Base-by-base conservation (phyloP, 2,888 invertebrate species). In the Dryadula phaetusa region DNA sequence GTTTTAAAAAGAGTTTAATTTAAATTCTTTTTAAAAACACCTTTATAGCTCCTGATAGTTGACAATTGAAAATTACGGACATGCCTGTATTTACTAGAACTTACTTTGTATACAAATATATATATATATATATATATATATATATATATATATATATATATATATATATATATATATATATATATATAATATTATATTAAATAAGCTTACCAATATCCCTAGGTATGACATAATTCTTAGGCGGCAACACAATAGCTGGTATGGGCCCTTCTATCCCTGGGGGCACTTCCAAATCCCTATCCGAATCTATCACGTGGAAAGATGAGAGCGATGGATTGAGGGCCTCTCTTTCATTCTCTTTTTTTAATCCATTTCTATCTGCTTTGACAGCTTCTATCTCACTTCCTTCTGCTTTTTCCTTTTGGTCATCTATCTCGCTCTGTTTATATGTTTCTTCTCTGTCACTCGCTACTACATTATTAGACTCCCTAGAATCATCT, bases 251-350 rank as follows among this genome's bases (percentile, higher is more conserved):
- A 2, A 85, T 72, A 0, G 82, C 77, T 0, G 93, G 90, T 1
- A 87, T 74, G 0, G 92, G 92, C 0, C 93, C 93, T 78, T 93
- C 93, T 0, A 90, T 47, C 0, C 93, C 93, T 0, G 82, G 74
- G 0, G 93, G 93, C 0, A 92, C 87, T 46, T 93, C 93, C 64
- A 93, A 77, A 77, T 93, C 93, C 69, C 82, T 87, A 1, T 91
- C 92, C 0, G 85, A 77, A 69, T 93, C 85, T 70, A 93, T 86
- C 2, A 93, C 83, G 62, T 93, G 92, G 58, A 92, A 93, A 67
- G 80, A 75, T 0, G 82, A 71, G 46, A 90, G 73, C 8, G 71
- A 80, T 0, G 88, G 87, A 73, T 90, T 87, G 0, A 83, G 80
- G 46, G 85, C 74, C 66, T 63, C 63, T 34, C 67, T 72, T 68